These are phyloP conservation scores for Cydia splendana DNA, from an alignment of 1,140 invertebrate species.

Conservation along the genomic window DNA sequence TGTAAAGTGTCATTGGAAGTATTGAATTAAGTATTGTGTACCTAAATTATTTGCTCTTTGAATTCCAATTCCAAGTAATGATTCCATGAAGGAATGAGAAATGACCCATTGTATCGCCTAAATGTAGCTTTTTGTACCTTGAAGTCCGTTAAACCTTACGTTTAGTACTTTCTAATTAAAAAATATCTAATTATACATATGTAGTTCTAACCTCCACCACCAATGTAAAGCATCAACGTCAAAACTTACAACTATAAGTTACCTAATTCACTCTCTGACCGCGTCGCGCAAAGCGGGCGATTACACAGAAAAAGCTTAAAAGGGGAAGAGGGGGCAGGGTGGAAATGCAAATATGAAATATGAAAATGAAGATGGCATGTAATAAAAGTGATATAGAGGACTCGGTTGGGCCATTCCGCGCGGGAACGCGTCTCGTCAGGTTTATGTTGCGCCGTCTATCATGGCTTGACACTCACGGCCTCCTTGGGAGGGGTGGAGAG, in stretches of 20 bases:
- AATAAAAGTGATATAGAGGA: conserved; percentile 82
- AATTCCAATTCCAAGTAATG: too few relatives aligned
- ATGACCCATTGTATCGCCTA: too few relatives aligned
- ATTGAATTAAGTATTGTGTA: too few relatives aligned
- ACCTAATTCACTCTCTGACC: conserved; percentile 39
- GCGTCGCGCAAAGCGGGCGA: conserved; percentile 54
- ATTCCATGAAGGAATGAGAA: too few relatives aligned
- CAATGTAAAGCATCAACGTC: not conserved
- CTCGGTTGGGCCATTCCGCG: conserved; percentile 79
- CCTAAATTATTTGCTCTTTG: too few relatives aligned
- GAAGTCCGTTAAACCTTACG: too few relatives aligned
- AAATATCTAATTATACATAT: too few relatives aligned
- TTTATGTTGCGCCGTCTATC: conserved; percentile 79
- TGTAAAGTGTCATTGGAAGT: too few relatives aligned
- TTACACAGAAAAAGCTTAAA: conserved; percentile 73
- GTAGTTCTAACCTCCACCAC: too few relatives aligned
- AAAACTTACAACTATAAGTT: not conserved
- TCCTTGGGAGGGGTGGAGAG: conserved; percentile 26
- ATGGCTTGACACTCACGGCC: conserved; percentile 72
- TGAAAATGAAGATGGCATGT: conserved; percentile 82
- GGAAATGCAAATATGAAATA: conserved; percentile 82
- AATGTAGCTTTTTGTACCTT: too few relatives aligned
- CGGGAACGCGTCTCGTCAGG: conserved; percentile 78
- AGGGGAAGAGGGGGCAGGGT: conserved; percentile 45
- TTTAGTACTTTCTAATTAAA: too few relatives aligned